Evolutionary conservation across 2,797 vertebrate genomes (phyloP).

Genomic region (Aratinga solstitialis): DNA sequence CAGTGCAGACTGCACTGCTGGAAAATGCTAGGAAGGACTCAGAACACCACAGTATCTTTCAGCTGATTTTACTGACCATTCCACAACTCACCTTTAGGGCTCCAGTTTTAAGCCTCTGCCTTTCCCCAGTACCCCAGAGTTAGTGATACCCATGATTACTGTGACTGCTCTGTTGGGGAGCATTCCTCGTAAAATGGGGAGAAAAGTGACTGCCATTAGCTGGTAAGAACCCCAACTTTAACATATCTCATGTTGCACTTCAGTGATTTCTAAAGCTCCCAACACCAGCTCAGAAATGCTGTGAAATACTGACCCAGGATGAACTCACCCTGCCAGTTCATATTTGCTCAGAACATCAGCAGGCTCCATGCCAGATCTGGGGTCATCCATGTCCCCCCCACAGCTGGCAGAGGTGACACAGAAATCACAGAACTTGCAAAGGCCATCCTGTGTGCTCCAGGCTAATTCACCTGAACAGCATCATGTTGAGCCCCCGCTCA

Average conservation of each 20-base stretch:
- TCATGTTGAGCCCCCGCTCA: fast-evolving
- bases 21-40: neutral
- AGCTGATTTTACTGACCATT: neutral
- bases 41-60: neutral
- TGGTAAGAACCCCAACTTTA: neutral
- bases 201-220: neutral
- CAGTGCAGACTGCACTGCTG: neutral
- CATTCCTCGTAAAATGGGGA: neutral
- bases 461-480: neutral
- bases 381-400: neutral
- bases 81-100: neutral
- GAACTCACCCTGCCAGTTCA: conserved; percentile 16
- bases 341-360: neutral
- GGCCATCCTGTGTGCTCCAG: neutral
- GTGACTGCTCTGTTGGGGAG: neutral
- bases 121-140: neutral
- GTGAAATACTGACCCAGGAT: neutral
- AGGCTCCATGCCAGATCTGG: neutral
- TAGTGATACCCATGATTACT: neutral
- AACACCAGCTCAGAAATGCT: neutral
- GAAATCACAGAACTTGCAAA: neutral
- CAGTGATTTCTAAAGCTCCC: neutral
- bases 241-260: neutral
- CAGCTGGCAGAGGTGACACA: neutral
- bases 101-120: neutral